These are phyloP conservation scores for Atta texana DNA, from an alignment of 1,140 invertebrate genomes.

Conservation along the genomic window DNA sequence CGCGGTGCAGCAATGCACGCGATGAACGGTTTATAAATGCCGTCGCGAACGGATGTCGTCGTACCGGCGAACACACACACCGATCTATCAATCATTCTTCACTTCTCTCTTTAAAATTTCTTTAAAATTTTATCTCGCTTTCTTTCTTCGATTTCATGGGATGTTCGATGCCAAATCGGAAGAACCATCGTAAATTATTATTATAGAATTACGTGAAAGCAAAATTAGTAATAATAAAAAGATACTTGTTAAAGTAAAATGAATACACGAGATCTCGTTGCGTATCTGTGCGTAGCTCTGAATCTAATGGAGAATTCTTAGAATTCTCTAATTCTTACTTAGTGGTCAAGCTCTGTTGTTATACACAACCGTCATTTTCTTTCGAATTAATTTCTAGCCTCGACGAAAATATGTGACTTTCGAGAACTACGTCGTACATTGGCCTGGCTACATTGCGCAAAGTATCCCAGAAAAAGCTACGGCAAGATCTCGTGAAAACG, in stretches of 20 bases:
- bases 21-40: slow-evolving; percentile 72
- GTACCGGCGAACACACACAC: slow-evolving; percentile 28
- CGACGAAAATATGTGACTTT: slow-evolving; percentile 17
- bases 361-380: background rate
- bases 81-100: background rate
- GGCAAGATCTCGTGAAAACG: slow-evolving; percentile 32
- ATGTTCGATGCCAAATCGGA: background rate
- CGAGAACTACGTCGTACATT: slow-evolving; percentile 9
- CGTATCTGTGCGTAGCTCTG: background rate
- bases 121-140: background rate
- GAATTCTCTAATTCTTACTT: background rate
- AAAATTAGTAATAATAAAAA: background rate
- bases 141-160: background rate
- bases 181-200: background rate
- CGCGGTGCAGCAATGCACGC: slow-evolving; percentile 67
- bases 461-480: slow-evolving; percentile 37
- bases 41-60: slow-evolving; percentile 66
- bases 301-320: background rate
- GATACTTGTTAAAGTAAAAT: background rate
- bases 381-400: background rate
- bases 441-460: slow-evolving; percentile 16
- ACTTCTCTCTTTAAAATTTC: background rate
- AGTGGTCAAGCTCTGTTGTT: background rate
- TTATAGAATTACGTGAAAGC: background rate
- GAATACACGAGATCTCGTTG: background rate